A percentile compares a stretch with the other conserved stretches of the same genome.
These are phyloP conservation scores for Tapirus indicus DNA, from an alignment of 2,797 vertebrate genomes.

Conservation along the genomic window DNA sequence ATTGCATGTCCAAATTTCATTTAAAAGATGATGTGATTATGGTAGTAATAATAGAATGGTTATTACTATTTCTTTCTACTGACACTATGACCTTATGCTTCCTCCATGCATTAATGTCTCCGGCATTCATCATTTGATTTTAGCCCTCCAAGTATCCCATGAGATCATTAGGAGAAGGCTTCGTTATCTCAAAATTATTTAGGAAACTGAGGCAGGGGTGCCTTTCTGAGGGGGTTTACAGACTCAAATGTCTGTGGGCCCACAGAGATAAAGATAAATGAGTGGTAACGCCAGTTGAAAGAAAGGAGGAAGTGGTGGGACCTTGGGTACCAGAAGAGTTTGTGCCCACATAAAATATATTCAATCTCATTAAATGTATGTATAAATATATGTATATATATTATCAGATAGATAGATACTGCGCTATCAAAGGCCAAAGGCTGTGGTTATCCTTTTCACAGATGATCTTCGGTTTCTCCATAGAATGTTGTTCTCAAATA, in stretches of 20 bases:
- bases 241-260: neutral
- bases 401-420: neutral
- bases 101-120: neutral
- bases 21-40: neutral
- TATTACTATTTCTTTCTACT: neutral
- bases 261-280: neutral
- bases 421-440: neutral
- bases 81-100: neutral
- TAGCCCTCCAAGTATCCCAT: neutral
- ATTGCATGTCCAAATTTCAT: neutral
- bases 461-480: neutral
- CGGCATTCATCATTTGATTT: neutral
- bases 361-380: neutral
- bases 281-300: neutral
- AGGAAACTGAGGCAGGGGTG: neutral
- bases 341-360: neutral
- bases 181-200: neutral
- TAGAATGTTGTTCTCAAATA: neutral
- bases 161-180: neutral
- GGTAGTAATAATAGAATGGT: neutral
- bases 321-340: neutral
- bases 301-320: neutral
- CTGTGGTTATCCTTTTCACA: neutral
- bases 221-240: neutral
- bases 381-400: fast-evolving